Percentiles rank a stretch among this genome's conserved stretches.
Evolutionary conservation across 2,888 invertebrate species (phyloP).

Genomic region (Abrostola triplasia): DNA sequence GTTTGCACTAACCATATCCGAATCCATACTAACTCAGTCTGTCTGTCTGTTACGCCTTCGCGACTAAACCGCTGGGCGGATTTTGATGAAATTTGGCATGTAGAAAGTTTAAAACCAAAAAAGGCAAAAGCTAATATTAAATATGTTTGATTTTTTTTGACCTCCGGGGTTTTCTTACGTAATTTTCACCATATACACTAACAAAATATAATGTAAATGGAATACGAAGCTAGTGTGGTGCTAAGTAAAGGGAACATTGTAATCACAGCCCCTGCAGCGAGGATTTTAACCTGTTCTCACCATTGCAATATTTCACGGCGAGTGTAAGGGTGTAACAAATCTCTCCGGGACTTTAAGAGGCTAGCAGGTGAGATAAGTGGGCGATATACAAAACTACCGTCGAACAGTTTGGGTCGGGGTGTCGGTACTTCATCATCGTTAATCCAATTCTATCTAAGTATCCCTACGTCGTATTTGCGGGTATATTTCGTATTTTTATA

Average conservation of each 20-base stretch:
- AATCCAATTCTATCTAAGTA: slow-evolving; percentile 26
- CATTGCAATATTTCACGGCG: slow-evolving; percentile 49
- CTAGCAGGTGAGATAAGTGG: slow-evolving; percentile 49
- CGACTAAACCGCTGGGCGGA: too few species aligned
- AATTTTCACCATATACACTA: too few species aligned
- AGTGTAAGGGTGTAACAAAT: slow-evolving; percentile 48
- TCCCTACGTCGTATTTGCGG: too few species aligned
- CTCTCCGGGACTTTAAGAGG: slow-evolving; percentile 47
- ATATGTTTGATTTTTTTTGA: too few species aligned
- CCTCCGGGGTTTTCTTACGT: too few species aligned
- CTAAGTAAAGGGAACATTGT: slow-evolving; percentile 31
- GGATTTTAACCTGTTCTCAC: slow-evolving; percentile 43
- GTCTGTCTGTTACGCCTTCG: too few species aligned
- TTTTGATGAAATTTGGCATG: too few species aligned
- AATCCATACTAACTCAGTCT: too few species aligned
- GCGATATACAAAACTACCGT: slow-evolving; percentile 38
- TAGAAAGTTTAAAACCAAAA: too few species aligned
- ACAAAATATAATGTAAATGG: not conserved
- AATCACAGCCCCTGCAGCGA: slow-evolving; percentile 37
- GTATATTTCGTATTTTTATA: too few species aligned
- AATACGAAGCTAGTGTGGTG: not conserved
- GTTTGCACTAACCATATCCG: too few species aligned
- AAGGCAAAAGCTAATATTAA: too few species aligned
- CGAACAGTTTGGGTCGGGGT: slow-evolving; percentile 17
- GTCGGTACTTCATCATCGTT: slow-evolving; percentile 40